These are phyloP conservation scores for Polypterus senegalus DNA, from an alignment of 2,113 vertebrate genomes.

Conservation along the genomic window DNA sequence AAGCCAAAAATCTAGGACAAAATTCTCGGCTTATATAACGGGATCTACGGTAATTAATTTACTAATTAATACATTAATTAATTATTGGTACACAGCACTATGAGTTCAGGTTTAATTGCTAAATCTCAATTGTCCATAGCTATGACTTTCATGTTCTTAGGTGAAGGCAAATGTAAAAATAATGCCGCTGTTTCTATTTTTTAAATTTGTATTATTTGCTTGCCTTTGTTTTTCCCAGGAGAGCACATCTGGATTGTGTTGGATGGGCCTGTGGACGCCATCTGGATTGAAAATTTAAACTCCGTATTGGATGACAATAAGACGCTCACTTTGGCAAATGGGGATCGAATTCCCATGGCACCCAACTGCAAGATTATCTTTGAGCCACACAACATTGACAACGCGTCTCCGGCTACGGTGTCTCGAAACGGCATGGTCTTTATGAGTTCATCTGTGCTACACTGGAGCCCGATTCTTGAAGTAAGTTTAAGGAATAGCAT, in stretches of 20 bases:
- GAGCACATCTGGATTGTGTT: conserved; percentile 94
- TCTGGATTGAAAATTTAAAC: conserved; percentile 97
- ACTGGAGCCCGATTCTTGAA: conserved; percentile 86
- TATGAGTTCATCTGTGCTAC: conserved; percentile 90
- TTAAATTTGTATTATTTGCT: not conserved
- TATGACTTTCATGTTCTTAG: too few species aligned
- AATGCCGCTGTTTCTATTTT: too few species aligned
- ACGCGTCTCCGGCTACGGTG: conserved; percentile 89
- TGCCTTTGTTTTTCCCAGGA: conserved; percentile 40
- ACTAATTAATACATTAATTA: not conserved
- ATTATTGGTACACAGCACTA: not conserved
- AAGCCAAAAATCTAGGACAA: too few species aligned
- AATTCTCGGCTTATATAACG: too few species aligned
- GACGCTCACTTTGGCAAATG: conserved; percentile 86
- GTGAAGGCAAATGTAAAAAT: too few species aligned
- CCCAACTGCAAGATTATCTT: conserved; percentile 91
- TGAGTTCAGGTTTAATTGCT: too few species aligned
- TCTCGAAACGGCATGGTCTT: conserved; percentile 97
- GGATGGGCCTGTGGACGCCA: conserved; percentile 92
- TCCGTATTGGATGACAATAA: conserved; percentile 92
- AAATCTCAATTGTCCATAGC: too few species aligned
- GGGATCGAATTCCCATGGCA: conserved; percentile 91
- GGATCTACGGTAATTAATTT: too few species aligned
- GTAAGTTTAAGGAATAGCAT: conserved; percentile 34
- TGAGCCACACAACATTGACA: conserved; percentile 93